These are phyloP conservation scores for Athene noctua DNA, from an alignment of 2,113 vertebrate genomes.

Conservation along the genomic window DNA sequence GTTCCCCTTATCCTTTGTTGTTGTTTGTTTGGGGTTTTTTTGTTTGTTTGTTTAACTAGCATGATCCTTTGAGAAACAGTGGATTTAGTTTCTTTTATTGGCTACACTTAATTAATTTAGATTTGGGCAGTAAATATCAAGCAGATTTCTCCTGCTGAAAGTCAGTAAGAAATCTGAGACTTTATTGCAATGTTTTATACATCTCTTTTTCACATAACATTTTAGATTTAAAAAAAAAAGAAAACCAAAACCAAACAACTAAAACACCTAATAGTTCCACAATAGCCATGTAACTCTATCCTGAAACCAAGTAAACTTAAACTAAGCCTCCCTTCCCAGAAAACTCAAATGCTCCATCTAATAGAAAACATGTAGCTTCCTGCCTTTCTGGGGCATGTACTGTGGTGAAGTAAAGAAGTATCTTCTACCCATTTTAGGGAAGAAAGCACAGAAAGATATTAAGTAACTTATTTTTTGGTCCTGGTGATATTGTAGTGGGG, in stretches of 20 bases:
- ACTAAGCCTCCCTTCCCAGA: background rate
- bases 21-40: background rate
- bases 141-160: background rate
- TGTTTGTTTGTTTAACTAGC: background rate
- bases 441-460: background rate
- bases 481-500: background rate
- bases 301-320: background rate
- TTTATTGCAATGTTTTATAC: background rate
- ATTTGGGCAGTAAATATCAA: background rate
- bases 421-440: background rate
- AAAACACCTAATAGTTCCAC: too few relatives aligned
- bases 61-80: background rate
- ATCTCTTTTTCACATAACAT: background rate
- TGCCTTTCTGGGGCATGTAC: background rate
- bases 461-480: background rate
- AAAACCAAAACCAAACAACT: too few relatives aligned
- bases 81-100: background rate
- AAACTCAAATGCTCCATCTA: background rate
- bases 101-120: background rate
- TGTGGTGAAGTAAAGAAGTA: background rate
- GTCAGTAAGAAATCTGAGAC: background rate
- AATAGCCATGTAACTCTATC: too few relatives aligned
- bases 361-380: background rate
- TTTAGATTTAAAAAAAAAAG: background rate
- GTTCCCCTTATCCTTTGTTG: background rate